Percentiles rank a stretch among this genome's conserved stretches.
Conservation (phyloP, 2,797 vertebrate species). For the Glossophaga mutica region DNA sequence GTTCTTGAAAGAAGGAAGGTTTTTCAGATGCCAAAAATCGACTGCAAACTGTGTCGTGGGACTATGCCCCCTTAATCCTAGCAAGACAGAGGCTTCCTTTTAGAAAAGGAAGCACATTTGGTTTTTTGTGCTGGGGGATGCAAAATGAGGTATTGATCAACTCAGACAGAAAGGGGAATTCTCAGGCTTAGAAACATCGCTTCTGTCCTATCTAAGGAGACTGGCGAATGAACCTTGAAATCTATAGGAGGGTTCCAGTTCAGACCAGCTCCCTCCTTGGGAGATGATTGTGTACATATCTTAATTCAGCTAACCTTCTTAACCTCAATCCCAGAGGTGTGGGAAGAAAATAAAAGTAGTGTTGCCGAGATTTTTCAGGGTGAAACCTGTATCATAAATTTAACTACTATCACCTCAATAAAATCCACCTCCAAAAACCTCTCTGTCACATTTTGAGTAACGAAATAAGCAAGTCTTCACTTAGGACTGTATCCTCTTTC, state of each 20-base stretch:
- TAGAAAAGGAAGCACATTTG: conserved; percentile 60
- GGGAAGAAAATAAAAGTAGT: background rate
- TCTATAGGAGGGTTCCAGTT: background rate
- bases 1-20: conserved; percentile 70
- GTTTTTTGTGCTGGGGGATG: conserved; percentile 25
- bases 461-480: background rate
- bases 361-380: background rate
- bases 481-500: background rate
- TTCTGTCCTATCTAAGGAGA: background rate
- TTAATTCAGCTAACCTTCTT: background rate
- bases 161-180: conserved; percentile 36
- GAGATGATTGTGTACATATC: background rate
- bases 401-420: background rate
- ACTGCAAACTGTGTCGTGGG: conserved; percentile 71
- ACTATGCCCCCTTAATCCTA: conserved; percentile 69
- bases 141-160: conserved; percentile 49
- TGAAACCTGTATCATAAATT: background rate
- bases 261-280: background rate
- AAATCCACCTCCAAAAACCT: background rate
- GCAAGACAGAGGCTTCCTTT: conserved; percentile 60
- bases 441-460: background rate
- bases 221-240: background rate
- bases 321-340: background rate
- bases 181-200: background rate
- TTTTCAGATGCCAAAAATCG: conserved; percentile 73